Conservation (phyloP, 2,797 vertebrate genomes). For the Anguilla anguilla region DNA sequence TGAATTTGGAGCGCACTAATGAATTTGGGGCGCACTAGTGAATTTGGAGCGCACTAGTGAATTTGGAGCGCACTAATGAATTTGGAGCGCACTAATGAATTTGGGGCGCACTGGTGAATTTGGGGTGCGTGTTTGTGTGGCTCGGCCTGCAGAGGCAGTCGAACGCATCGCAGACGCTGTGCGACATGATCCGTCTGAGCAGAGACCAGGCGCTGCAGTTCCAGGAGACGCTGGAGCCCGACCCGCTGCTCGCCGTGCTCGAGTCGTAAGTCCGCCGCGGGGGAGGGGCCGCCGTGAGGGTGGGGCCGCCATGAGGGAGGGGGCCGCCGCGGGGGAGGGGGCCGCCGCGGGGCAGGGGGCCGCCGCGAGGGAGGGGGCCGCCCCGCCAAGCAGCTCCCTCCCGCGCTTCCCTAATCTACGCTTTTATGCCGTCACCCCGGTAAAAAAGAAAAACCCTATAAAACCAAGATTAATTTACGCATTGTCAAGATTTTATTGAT, state of each 20-base stretch:
- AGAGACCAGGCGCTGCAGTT: conserved; percentile 93
- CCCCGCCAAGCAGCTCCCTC: neutral
- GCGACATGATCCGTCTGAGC: conserved; percentile 93
- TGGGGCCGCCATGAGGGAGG: too few species aligned
- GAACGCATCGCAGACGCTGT: conserved; percentile 95
- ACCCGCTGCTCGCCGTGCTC: conserved; percentile 86
- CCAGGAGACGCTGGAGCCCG: conserved; percentile 83
- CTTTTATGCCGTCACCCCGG: neutral
- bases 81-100: too few species aligned
- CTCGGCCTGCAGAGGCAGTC: conserved; percentile 80
- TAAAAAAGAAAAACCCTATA: neutral
- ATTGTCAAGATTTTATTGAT: too few species aligned
- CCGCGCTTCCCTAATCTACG: neutral
- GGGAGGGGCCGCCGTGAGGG: neutral
- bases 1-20: too few species aligned
- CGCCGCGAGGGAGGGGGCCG: neutral
- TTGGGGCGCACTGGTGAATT: too few species aligned
- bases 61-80: too few species aligned
- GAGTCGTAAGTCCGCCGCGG: conserved; percentile 86
- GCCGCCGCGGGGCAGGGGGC: neutral
- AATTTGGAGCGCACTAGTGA: too few species aligned
- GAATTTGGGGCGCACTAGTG: too few species aligned
- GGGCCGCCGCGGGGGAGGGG: too few species aligned
- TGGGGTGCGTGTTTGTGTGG: neutral
- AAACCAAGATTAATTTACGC: neutral